phyloP scores from a whole-genome alignment of 2,888 invertebrate species.

The Ophion ellenae region DNA sequence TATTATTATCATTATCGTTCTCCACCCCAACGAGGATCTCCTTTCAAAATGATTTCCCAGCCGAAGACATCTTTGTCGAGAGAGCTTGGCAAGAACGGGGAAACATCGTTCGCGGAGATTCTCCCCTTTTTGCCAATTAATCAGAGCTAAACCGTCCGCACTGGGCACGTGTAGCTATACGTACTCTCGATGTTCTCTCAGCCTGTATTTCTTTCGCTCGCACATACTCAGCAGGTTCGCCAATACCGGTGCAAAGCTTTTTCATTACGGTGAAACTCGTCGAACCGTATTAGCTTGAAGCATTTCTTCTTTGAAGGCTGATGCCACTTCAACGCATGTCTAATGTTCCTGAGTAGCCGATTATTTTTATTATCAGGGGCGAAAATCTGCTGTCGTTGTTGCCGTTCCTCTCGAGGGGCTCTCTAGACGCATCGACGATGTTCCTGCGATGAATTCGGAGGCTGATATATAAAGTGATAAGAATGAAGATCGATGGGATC shows the following conservation, averaged over 20 bases:
- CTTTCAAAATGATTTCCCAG: slow-evolving; percentile 61
- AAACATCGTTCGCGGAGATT: slow-evolving; percentile 50
- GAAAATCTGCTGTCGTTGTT: neutral
- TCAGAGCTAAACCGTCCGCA: slow-evolving; percentile 65
- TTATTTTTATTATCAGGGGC: neutral
- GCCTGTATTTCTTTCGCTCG: slow-evolving; percentile 4
- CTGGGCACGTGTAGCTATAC: slow-evolving; percentile 49
- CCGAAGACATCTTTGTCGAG: slow-evolving; percentile 56
- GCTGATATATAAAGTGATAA: neutral
- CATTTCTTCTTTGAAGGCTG: slow-evolving; percentile 29
- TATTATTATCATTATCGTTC: slow-evolving; percentile 46
- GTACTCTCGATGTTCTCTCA: slow-evolving; percentile 18
- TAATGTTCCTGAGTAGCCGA: neutral
- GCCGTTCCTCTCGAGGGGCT: neutral
- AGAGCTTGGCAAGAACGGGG: slow-evolving; percentile 35
- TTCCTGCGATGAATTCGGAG: neutral
- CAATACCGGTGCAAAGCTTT: slow-evolving; percentile 29
- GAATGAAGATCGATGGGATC: too few relatives aligned
- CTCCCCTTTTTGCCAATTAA: slow-evolving; percentile 67
- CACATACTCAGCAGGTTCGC: neutral
- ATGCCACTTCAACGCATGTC: slow-evolving; percentile 7
- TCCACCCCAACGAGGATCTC: slow-evolving; percentile 33
- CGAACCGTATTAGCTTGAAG: slow-evolving; percentile 45
- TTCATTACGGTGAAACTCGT: slow-evolving; percentile 56
- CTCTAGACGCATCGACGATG: neutral